A percentile compares a stretch with the other conserved stretches of the same genome.
phyloP scores from a whole-genome alignment of 2,797 vertebrate genomes.

The Lerista edwardsae region DNA sequence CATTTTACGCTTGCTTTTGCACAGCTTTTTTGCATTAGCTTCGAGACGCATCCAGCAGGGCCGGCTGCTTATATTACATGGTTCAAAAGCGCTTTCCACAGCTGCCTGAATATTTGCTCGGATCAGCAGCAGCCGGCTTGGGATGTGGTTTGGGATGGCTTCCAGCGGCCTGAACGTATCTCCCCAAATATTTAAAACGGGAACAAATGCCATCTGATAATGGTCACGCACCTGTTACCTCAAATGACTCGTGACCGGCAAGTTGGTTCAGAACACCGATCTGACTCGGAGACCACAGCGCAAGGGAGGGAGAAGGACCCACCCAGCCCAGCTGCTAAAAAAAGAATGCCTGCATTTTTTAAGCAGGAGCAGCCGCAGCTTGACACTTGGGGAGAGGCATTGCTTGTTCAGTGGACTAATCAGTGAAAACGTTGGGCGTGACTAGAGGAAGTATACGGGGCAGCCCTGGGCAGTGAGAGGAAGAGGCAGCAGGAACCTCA shows the following conservation, averaged over 20 bases:
- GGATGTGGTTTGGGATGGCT: slow-evolving; percentile 19
- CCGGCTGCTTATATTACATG: neutral
- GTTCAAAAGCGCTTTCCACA: neutral
- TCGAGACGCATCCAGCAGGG: neutral
- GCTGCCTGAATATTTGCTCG: slow-evolving; percentile 17
- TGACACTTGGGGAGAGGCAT: too few species aligned
- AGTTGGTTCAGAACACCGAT: neutral
- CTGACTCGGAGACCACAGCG: neutral
- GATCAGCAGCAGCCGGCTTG: neutral
- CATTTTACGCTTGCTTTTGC: neutral
- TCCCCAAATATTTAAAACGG: slow-evolving; percentile 21
- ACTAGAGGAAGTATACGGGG: too few species aligned
- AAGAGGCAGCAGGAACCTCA: too few species aligned
- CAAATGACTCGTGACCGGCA: slow-evolving; percentile 7
- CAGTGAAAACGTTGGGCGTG: neutral
- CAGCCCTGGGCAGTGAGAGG: too few species aligned
- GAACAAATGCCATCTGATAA: slow-evolving; percentile 15
- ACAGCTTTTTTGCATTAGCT: neutral
- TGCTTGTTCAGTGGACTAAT: neutral
- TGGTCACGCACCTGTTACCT: slow-evolving; percentile 23
- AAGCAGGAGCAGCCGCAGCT: neutral
- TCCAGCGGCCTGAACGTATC: neutral
- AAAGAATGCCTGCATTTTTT: neutral
- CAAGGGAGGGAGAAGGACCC: neutral
- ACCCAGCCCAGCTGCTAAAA: neutral